These are phyloP conservation scores for Lepisosteus oculatus DNA, from an alignment of 2,113 vertebrate genomes.

Conservation along the genomic window DNA sequence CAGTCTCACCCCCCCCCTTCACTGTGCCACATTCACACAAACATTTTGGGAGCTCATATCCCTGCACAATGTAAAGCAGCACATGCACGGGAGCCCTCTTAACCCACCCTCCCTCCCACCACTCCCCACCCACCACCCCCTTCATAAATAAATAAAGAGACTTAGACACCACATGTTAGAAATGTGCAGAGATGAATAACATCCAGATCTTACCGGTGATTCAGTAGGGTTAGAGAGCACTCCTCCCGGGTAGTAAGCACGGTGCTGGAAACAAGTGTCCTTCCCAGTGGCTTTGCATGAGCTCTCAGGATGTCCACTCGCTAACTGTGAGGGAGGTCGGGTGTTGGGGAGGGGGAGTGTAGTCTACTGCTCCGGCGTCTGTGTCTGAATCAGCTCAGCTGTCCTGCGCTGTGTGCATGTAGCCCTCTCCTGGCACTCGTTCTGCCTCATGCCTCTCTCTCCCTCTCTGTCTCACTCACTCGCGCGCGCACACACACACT, in stretches of 20 bases:
- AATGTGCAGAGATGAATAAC: background rate
- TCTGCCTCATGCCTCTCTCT: conserved; percentile 12
- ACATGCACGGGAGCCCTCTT: background rate
- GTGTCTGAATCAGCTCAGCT: conserved; percentile 25
- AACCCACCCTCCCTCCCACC: background rate
- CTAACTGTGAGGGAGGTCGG: conserved; percentile 18
- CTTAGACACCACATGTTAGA: background rate
- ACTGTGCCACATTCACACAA: no score
- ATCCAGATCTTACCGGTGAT: background rate
- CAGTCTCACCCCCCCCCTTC: no score
- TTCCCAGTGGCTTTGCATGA: background rate
- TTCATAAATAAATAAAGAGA: background rate
- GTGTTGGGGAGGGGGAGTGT: conserved; percentile 15
- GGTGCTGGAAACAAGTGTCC: background rate
- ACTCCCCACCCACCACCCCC: background rate
- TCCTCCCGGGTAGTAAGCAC: background rate
- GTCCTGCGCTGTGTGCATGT: conserved; percentile 23
- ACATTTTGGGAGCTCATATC: no score
- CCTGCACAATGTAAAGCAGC: background rate
- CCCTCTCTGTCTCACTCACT: conserved; percentile 18
- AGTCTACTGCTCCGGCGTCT: conserved; percentile 20
- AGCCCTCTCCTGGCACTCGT: conserved; percentile 15
- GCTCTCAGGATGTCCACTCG: conserved; percentile 2
- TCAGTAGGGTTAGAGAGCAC: conserved; percentile 3
- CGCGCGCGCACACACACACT: conserved; percentile 28